Evolutionary conservation across 2,797 vertebrate genomes (phyloP).

Genomic region (Lepus oiostolus): DNA sequence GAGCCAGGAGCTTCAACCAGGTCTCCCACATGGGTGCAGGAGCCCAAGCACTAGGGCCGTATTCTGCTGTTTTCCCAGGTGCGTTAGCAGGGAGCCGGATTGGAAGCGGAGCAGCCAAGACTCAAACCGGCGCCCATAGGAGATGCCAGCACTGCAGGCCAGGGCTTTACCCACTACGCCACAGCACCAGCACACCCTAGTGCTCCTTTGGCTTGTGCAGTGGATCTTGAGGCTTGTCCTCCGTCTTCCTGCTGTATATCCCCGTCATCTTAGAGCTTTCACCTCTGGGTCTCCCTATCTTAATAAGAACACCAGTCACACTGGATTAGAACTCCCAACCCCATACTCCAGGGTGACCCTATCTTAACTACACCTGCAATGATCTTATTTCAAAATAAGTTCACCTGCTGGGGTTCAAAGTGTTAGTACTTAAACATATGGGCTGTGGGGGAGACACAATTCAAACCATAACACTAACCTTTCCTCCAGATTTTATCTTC

Average conservation of each 20-base stretch:
- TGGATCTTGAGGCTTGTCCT: background rate
- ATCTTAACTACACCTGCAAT: background rate
- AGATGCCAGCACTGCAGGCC: no score
- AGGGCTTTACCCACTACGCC: no score
- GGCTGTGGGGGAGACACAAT: background rate
- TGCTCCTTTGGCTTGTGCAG: background rate
- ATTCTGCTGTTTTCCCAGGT: no score
- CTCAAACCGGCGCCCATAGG: no score
- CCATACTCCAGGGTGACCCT: background rate
- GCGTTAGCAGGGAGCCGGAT: no score
- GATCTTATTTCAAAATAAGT: conserved; percentile 12
- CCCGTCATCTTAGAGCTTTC: background rate
- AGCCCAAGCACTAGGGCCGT: no score
- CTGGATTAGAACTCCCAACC: background rate
- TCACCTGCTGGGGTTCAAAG: background rate
- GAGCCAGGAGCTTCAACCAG: no score
- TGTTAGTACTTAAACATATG: background rate
- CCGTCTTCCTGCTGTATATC: background rate
- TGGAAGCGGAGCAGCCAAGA: no score
- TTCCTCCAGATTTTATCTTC: conserved; percentile 37
- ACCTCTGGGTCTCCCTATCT: background rate
- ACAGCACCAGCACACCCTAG: no score
- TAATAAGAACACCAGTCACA: background rate
- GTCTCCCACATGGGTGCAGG: no score
- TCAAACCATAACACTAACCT: background rate